Evolutionary conservation across 2,888 invertebrate genomes (phyloP).

Genomic region (Cacoxenus indagator): DNA sequence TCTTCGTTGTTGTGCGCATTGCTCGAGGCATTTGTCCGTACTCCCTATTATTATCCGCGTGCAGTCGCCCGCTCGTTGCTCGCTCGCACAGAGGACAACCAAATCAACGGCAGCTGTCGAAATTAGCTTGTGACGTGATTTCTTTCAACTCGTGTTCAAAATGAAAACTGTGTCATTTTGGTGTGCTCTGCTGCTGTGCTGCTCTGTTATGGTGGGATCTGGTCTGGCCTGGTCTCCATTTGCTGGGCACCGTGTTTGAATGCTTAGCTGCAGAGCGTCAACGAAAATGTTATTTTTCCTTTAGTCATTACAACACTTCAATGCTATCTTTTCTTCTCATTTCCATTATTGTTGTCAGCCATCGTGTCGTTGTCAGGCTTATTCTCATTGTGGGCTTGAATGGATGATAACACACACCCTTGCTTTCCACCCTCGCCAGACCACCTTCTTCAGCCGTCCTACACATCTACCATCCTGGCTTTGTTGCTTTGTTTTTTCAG

Average conservation of each 20-base stretch:
- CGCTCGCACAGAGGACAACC: too few relatives aligned
- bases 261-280: background rate
- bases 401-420: background rate
- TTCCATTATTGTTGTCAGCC: background rate
- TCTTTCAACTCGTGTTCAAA: background rate
- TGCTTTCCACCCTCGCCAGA: too few relatives aligned
- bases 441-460: too few relatives aligned
- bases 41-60: background rate
- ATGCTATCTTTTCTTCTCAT: constrained; percentile 29
- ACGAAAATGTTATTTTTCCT: constrained; percentile 14
- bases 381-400: constrained; percentile 1
- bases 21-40: background rate
- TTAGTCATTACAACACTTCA: constrained; percentile 50
- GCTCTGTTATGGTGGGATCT: background rate
- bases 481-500: background rate
- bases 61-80: background rate
- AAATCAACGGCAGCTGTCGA: constrained; percentile 2
- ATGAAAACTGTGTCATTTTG: background rate
- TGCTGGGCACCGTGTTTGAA: background rate
- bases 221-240: background rate
- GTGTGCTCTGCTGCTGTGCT: background rate
- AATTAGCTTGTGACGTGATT: constrained; percentile 4
- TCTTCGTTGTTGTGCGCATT: constrained; percentile 27
- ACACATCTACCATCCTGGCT: too few relatives aligned
- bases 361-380: constrained; percentile 14